phyloP scores from a whole-genome alignment of 2,888 invertebrate genomes.

The Halictus ligatus region DNA sequence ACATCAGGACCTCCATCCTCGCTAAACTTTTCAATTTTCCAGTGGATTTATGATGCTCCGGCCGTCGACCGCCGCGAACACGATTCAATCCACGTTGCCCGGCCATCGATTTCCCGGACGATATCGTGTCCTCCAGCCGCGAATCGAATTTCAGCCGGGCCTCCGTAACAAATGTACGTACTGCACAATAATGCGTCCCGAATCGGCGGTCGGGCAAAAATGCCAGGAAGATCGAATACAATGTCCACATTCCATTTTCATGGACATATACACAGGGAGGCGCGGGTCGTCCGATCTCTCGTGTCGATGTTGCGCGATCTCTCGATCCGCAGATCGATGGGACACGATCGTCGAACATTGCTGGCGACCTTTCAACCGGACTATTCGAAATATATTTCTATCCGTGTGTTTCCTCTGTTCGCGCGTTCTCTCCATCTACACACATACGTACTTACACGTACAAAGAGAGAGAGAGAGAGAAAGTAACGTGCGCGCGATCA shows the following conservation, averaged over 20 bases:
- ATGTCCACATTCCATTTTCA: slow-evolving; percentile 61
- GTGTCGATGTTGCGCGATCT: background rate
- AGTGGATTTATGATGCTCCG: slow-evolving; percentile 34
- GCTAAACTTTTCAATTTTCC: slow-evolving; percentile 48
- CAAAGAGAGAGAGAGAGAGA: background rate
- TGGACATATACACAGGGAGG: slow-evolving; percentile 5
- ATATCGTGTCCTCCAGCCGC: slow-evolving; percentile 50
- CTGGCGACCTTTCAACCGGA: slow-evolving; percentile 22
- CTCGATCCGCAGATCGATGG: slow-evolving; percentile 45
- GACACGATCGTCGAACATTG: slow-evolving; percentile 7
- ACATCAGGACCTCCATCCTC: slow-evolving; percentile 12
- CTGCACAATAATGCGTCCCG: slow-evolving; percentile 61
- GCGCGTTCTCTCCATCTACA: slow-evolving; percentile 1
- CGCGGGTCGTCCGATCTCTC: slow-evolving; percentile 14
- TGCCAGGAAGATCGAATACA: slow-evolving; percentile 64
- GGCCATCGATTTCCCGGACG: slow-evolving; percentile 45
- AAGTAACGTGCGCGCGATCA: background rate
- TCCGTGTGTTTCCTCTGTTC: slow-evolving; percentile 13
- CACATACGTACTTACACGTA: background rate
- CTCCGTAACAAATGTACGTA: slow-evolving; percentile 64
- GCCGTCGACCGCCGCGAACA: slow-evolving; percentile 21
- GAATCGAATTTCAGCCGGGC: slow-evolving; percentile 52
- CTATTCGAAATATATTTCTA: slow-evolving; percentile 30
- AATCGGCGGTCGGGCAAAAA: slow-evolving; percentile 50
- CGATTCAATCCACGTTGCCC: slow-evolving; percentile 35